Evolutionary conservation across 2,113 vertebrate species (phyloP).

Genomic region (Geothlypis trichas): DNA sequence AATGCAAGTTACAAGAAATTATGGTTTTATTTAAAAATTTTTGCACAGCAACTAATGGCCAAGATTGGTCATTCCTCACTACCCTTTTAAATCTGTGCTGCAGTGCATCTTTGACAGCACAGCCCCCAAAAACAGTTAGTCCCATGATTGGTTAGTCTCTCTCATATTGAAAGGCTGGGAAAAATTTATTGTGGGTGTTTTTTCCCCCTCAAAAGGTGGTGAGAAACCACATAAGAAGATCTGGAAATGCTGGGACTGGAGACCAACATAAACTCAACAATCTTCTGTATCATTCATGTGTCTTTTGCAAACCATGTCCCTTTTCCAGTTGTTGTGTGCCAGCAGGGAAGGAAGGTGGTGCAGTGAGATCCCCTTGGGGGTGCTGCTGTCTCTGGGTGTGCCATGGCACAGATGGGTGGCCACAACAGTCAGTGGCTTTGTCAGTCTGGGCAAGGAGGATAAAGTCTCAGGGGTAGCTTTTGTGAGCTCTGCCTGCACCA

Average conservation of each 20-base stretch:
- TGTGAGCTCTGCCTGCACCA: background rate
- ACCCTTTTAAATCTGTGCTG: background rate
- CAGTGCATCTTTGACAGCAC: background rate
- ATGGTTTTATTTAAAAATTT: background rate
- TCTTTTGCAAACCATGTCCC: background rate
- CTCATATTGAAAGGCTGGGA: background rate
- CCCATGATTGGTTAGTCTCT: background rate
- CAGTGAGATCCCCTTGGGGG: fast-evolving
- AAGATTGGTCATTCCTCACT: background rate
- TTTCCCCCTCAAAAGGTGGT: background rate
- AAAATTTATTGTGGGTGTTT: background rate
- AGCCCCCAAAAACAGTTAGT: background rate
- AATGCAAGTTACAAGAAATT: background rate
- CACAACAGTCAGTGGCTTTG: background rate
- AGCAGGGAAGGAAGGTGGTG: background rate
- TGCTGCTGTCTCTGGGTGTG: background rate
- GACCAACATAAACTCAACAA: background rate
- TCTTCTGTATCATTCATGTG: fast-evolving
- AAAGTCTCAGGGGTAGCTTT: background rate
- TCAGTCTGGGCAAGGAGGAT: background rate
- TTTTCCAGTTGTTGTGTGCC: background rate
- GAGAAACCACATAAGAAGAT: background rate
- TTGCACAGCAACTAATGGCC: background rate
- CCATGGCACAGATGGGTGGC: fast-evolving
- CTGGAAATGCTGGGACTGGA: background rate